Percentiles rank a stretch among this genome's conserved stretches.
These are phyloP conservation scores for Heterochromis multidens DNA, from an alignment of 2,113 vertebrate species.

Conservation along the genomic window DNA sequence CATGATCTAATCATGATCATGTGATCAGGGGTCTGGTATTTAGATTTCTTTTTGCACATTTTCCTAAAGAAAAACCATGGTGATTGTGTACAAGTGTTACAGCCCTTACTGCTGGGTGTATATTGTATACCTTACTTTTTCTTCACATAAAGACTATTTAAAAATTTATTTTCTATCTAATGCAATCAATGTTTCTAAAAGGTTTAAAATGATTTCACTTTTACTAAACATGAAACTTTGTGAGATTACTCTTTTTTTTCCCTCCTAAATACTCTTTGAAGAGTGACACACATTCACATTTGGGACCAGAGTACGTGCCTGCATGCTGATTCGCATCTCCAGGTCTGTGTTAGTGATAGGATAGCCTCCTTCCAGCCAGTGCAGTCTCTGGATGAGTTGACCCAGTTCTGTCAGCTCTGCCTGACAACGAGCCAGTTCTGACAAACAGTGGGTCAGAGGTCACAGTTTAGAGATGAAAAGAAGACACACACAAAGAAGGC, in stretches of 20 bases:
- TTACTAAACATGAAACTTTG: not conserved
- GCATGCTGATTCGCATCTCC: slow-evolving; percentile 75
- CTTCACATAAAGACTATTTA: not conserved
- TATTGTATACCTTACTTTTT: not conserved
- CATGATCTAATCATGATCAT: too few species aligned
- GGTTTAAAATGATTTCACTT: not conserved
- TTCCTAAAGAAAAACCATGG: not conserved
- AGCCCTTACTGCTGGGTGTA: not conserved
- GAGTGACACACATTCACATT: not conserved
- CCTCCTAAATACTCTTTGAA: not conserved
- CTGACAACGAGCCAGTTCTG: slow-evolving; percentile 85
- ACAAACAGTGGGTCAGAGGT: not conserved
- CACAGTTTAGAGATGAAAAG: not conserved
- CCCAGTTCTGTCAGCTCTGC: slow-evolving; percentile 82
- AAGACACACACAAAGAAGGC: not conserved
- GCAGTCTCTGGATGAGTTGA: slow-evolving; percentile 83
- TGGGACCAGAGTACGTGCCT: slow-evolving; percentile 39
- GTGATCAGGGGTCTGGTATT: not conserved
- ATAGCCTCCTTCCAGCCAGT: slow-evolving; percentile 80
- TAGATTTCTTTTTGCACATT: not conserved
- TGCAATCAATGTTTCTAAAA: not conserved
- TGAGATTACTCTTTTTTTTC: not conserved
- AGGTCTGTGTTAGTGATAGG: slow-evolving; percentile 80
- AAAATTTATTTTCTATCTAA: not conserved
- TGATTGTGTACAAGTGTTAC: not conserved